phyloP scores from a whole-genome alignment of 2,797 vertebrate species.

The Eleutherodactylus coqui region DNA sequence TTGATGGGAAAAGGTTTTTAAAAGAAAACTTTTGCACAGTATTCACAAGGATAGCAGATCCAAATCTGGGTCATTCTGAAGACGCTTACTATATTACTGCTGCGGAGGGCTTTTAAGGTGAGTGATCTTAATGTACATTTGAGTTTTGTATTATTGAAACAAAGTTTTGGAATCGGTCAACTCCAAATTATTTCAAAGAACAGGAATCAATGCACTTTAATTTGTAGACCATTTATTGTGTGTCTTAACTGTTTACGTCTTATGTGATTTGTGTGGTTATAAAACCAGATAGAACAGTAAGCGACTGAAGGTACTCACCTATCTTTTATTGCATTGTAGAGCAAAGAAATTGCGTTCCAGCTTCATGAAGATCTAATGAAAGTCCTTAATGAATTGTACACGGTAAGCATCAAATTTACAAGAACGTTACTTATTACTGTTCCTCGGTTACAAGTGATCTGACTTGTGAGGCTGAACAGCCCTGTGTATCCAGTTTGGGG shows the following conservation, averaged over 20 bases:
- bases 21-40: too few relatives aligned
- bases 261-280: background rate
- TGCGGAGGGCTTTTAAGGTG: too few relatives aligned
- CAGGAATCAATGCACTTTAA: background rate
- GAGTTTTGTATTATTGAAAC: too few relatives aligned
- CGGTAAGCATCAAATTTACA: slow-evolving; percentile 82
- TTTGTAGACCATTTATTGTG: background rate
- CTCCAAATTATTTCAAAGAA: too few relatives aligned
- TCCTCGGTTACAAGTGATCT: background rate
- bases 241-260: background rate
- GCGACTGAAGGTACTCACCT: slow-evolving; percentile 38
- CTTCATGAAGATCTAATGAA: slow-evolving; percentile 99
- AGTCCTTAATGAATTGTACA: slow-evolving; percentile 98
- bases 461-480: background rate
- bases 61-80: background rate
- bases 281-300: background rate
- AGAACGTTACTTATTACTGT: background rate
- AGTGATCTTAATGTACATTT: too few relatives aligned
- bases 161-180: too few relatives aligned
- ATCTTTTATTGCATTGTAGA: slow-evolving; percentile 82
- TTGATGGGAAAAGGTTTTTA: too few relatives aligned
- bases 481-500: background rate
- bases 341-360: slow-evolving; percentile 98
- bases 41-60: background rate
- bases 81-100: background rate